phyloP scores from a whole-genome alignment of 2,113 vertebrate species.

The Pseudonaja textilis region DNA sequence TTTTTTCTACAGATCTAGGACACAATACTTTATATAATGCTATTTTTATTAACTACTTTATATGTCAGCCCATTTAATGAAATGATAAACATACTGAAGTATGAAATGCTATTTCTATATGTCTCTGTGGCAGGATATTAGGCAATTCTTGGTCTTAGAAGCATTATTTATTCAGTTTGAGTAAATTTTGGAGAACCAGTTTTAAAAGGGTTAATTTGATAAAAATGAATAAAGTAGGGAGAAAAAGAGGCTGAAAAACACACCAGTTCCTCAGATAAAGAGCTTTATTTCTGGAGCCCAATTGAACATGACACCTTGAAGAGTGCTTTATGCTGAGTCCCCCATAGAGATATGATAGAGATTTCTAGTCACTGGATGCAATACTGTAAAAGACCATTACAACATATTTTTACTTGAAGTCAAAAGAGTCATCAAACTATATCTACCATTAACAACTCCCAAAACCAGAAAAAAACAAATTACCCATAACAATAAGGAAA shows the following conservation, averaged over 20 bases:
- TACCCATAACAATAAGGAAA: no score
- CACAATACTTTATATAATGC: neutral
- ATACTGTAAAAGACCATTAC: no score
- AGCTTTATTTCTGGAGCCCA: neutral
- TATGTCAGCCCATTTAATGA: neutral
- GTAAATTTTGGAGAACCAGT: neutral
- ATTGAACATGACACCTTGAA: neutral
- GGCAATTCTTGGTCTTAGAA: neutral
- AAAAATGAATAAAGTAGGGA: neutral
- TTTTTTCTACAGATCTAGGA: conserved; percentile 4
- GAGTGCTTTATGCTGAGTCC: neutral
- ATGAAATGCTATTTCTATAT: neutral
- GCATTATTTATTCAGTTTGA: neutral
- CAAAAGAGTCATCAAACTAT: no score
- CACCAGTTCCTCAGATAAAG: neutral
- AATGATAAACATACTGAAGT: neutral
- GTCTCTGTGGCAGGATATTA: neutral
- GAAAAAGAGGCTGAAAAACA: neutral
- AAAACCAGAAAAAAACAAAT: no score
- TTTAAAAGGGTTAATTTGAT: neutral
- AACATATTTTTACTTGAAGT: no score
- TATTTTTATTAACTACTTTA: conserved; percentile 1
- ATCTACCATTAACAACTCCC: no score
- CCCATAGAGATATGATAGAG: no score
- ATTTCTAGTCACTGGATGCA: no score